Conservation (phyloP, 1,140 invertebrate species). For the Drosophila ficusphila region DNA sequence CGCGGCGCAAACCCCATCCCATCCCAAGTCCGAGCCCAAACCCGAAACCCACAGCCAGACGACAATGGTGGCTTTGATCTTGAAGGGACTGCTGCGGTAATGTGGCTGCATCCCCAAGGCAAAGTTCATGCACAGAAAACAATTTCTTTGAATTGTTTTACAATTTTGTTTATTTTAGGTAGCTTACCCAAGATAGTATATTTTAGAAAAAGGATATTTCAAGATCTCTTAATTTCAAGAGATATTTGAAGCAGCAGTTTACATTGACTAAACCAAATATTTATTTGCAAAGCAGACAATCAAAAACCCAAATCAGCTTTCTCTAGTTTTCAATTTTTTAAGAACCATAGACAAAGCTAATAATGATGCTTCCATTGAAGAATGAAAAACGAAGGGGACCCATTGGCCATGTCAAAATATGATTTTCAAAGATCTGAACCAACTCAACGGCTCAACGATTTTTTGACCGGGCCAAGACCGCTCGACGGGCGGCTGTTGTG, state of each 20-base stretch:
- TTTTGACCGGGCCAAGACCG: conserved; percentile 52
- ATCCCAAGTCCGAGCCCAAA: conserved; percentile 19
- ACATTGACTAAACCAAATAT: no score
- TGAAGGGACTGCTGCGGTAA: background rate
- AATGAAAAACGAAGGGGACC: background rate
- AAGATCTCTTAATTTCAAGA: no score
- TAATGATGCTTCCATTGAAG: background rate
- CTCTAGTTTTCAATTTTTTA: no score
- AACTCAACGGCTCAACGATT: conserved; percentile 50
- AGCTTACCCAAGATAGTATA: no score
- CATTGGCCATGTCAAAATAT: conserved; percentile 41
- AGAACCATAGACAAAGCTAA: background rate
- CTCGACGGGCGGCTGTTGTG: background rate
- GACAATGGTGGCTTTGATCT: conserved; percentile 39
- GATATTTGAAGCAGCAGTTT: no score
- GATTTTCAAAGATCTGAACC: conserved; percentile 24
- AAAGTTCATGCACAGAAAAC: background rate
- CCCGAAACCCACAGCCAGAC: conserved; percentile 11
- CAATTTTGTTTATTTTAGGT: no score
- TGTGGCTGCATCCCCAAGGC: conserved; percentile 9
- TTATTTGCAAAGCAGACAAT: no score
- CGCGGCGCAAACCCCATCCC: conserved; percentile 10
- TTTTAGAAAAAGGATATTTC: no score
- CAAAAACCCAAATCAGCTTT: background rate
- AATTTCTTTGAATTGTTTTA: no score